phyloP scores from a whole-genome alignment of 1,140 invertebrate genomes.

The Pogonomyrmex barbatus region DNA sequence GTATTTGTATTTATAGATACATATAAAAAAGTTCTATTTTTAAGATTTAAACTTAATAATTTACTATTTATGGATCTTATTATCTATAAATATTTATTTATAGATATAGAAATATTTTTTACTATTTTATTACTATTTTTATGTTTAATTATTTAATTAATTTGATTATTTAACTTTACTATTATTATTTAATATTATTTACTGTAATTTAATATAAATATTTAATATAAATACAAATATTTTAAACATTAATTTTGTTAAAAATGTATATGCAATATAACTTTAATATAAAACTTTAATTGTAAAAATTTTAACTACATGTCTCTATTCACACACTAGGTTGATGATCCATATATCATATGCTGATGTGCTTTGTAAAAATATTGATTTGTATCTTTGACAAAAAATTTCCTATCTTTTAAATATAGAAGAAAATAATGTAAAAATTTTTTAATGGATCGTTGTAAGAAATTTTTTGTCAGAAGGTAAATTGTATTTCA shows the following conservation, averaged over 20 bases:
- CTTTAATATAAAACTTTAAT: background rate
- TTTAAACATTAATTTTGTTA: background rate
- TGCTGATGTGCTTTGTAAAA: background rate
- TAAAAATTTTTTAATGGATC: conserved; percentile 73
- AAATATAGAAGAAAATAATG: conserved; percentile 18
- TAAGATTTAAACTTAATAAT: too few species aligned
- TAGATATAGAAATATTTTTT: background rate
- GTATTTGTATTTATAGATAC: too few species aligned
- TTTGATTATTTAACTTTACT: background rate
- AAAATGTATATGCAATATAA: background rate
- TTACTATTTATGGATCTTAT: too few species aligned
- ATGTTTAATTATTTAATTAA: background rate
- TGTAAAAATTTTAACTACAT: background rate
- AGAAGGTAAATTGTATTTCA: conserved; percentile 67
- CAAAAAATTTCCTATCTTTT: conserved; percentile 9
- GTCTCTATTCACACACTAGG: background rate
- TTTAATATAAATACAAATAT: background rate
- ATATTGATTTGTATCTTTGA: background rate
- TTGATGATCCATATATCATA: background rate
- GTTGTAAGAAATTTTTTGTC: conserved; percentile 64
- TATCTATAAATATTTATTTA: too few species aligned
- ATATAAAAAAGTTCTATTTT: too few species aligned
- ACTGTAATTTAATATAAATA: background rate
- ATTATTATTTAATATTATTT: background rate
- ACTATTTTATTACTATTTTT: background rate